Conservation (phyloP, 2,888 invertebrate genomes). For the Ellobium chinense region DNA sequence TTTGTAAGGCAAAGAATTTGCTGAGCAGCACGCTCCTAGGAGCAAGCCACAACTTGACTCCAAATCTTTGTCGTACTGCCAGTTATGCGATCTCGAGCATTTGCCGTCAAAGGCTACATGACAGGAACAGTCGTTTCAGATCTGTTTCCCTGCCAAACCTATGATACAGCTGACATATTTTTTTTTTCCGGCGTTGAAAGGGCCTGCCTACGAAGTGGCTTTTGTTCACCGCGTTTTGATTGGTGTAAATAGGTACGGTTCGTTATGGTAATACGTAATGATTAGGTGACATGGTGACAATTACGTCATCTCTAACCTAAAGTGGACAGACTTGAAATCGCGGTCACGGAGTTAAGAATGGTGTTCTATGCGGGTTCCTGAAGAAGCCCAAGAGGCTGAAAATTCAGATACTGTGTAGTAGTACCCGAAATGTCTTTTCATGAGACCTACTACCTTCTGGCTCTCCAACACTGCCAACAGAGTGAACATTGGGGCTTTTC, state of each 20-base stretch:
- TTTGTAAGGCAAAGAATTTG: neutral
- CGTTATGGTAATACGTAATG: slow-evolving; percentile 7
- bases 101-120: neutral
- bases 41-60: neutral
- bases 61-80: neutral
- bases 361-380: no score
- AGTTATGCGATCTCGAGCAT: neutral
- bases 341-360: no score
- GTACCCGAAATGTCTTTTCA: no score
- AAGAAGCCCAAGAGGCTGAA: no score
- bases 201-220: slow-evolving; percentile 22
- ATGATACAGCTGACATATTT: neutral
- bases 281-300: slow-evolving; percentile 18
- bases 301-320: no score
- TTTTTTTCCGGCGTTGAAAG: neutral
- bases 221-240: neutral
- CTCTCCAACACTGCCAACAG: no score
- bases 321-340: no score
- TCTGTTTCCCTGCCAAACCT: neutral
- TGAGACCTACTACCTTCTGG: no score
- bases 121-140: neutral
- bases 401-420: no score
- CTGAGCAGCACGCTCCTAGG: neutral
- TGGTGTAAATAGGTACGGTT: neutral
- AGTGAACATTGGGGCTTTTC: no score